These are phyloP conservation scores for Stylophora pistillata DNA, from an alignment of 64 coral and sea anemone genomes.

Conservation along the genomic window DNA sequence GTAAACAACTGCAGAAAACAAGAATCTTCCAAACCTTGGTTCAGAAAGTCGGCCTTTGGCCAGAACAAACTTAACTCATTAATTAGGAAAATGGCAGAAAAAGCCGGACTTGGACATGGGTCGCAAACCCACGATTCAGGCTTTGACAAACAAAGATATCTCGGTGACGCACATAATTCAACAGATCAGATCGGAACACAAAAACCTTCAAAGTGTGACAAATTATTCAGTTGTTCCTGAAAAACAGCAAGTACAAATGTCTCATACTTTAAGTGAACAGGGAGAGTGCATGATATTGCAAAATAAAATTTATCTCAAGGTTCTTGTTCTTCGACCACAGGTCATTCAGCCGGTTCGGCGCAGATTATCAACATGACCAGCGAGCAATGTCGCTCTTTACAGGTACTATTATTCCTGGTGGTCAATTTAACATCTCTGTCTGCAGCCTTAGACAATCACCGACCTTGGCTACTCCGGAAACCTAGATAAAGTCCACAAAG, in stretches of 20 bases:
- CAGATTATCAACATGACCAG: neutral
- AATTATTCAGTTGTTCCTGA: too few species aligned
- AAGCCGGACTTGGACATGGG: slow-evolving; percentile 21
- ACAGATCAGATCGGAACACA: slow-evolving; percentile 38
- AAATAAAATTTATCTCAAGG: neutral
- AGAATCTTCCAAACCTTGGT: slow-evolving; percentile 51
- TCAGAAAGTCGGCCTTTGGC: slow-evolving; percentile 35
- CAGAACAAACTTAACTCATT: slow-evolving; percentile 7
- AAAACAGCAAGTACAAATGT: slow-evolving; percentile 32
- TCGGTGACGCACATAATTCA: slow-evolving; percentile 15
- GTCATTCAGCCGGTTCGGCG: neutral
- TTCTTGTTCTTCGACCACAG: neutral
- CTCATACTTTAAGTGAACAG: neutral
- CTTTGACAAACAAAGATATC: too few species aligned
- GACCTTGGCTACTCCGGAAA: too few species aligned
- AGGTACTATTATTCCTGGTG: neutral
- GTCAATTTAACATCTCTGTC: neutral
- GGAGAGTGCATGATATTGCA: neutral
- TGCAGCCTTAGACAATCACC: too few species aligned
- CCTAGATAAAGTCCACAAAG: too few species aligned
- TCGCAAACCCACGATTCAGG: slow-evolving; percentile 45
- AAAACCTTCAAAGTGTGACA: slow-evolving; percentile 42
- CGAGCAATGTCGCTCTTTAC: too few species aligned
- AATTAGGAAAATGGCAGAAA: slow-evolving; percentile 59
- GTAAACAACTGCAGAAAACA: slow-evolving; percentile 48